Evolutionary conservation across 2,113 vertebrate species (phyloP), one percentile per base, ranked within the genome.

Genomic region (Rhegmatorhina hoffmannsi): DNA sequence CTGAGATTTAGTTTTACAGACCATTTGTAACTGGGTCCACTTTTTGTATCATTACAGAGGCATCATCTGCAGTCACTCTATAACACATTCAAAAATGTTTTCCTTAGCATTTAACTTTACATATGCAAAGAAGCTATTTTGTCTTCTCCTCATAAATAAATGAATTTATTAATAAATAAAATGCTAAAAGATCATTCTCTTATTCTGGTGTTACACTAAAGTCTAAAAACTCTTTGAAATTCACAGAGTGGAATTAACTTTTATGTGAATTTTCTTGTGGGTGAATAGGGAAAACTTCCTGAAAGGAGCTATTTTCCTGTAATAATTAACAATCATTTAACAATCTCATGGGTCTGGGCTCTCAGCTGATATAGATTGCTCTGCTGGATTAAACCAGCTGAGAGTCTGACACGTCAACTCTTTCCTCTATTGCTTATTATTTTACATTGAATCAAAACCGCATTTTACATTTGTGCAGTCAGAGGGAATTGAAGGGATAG

Each of bases 241-340:
- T 76, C 43, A 46, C 33, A 52, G 70, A 70, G 24, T 80, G 59
- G 92, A 96, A 85, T 94, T 95, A 88, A 91, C 63, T 40, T 66
- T 94, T 92, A 84, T 80, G 68, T 87, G 95, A 81, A 81, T 92
- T 93, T 96, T 95, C 69, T 84, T 46, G 47, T 76, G 90, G 63
- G 73, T 83, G 79, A 92, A 95, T 59, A 86, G 89, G 80, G 83
- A 94, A 90, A 92, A 93, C 52, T 86, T 76, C 69, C 55, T 93
- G 80, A 93, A 94, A 95, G 56, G 43, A 90, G 50, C 59, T 93
- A 92, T 97, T 96, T 96, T 94, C 94, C 94, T 90, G 76, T 89
- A 92, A 93, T 97, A 95, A 94, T 96, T 95, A 95, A 96, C 86
- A 93, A 83, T 92, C 83, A 94, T 97, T 97, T 94, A 94, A 89